A percentile compares a stretch with the other conserved stretches of the same genome.
Conservation (phyloP, 2,888 invertebrate genomes). For the Parnassius glacialis region DNA sequence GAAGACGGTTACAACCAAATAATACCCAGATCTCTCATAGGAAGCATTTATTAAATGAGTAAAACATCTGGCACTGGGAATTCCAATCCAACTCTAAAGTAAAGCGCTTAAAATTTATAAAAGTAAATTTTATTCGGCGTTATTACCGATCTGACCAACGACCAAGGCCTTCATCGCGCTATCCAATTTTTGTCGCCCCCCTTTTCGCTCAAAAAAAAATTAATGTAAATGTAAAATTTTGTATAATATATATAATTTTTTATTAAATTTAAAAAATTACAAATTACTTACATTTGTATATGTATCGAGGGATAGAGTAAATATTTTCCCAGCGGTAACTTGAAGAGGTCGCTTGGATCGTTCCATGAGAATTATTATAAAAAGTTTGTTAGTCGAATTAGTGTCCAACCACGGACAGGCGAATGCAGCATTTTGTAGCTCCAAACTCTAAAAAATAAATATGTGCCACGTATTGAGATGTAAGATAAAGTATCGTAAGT, state of each 20-base stretch:
- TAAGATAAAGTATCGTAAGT: too few species aligned
- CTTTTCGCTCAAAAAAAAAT: too few species aligned
- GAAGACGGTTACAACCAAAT: background rate
- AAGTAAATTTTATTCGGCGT: too few species aligned
- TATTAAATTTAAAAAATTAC: background rate
- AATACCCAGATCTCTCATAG: background rate
- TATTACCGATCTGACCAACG: too few species aligned
- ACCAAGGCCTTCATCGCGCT: too few species aligned
- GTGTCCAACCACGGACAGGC: conserved; percentile 71
- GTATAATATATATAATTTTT: too few species aligned
- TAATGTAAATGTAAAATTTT: too few species aligned
- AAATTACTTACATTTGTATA: conserved; percentile 69
- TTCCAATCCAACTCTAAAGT: background rate
- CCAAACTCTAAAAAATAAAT: background rate
- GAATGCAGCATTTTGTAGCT: background rate
- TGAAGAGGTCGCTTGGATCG: conserved; percentile 74
- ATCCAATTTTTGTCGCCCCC: too few species aligned
- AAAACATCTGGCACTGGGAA: conserved; percentile 9
- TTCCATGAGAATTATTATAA: conserved; percentile 69
- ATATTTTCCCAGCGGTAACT: conserved; percentile 78
- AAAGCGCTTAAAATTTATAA: background rate
- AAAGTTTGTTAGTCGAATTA: conserved; percentile 4
- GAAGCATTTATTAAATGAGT: background rate
- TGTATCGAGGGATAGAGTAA: conserved; percentile 73
- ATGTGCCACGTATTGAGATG: background rate